Evolutionary conservation across 1,140 invertebrate genomes (phyloP).

Genomic region (Schlechtendalia chinensis): DNA sequence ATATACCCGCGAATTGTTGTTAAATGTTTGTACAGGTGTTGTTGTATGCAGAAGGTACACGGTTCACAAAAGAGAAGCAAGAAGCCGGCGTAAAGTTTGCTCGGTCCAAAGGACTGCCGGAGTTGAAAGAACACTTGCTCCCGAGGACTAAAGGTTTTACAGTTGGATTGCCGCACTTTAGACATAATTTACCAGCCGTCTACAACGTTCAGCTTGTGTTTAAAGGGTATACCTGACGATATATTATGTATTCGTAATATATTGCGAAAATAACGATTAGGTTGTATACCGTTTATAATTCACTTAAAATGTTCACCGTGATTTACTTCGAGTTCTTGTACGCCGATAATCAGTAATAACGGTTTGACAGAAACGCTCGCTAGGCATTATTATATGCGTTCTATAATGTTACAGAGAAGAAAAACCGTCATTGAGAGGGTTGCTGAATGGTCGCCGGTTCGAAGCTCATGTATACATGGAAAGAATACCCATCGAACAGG

Average conservation of each 20-base stretch:
- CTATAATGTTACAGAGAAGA: conserved; percentile 55
- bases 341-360: no score
- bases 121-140: conserved; percentile 84
- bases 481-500: conserved; percentile 74
- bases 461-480: conserved; percentile 76
- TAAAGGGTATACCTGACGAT: conserved; percentile 59
- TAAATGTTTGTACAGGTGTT: conserved; percentile 66
- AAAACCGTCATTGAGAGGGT: conserved; percentile 75
- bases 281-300: no score
- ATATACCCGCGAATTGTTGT: conserved; percentile 16
- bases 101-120: conserved; percentile 76
- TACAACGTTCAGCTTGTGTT: conserved; percentile 84
- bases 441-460: conserved; percentile 75
- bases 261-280: no score
- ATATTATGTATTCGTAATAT: no score
- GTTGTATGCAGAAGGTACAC: conserved; percentile 91
- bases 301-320: no score
- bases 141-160: conserved; percentile 92
- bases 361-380: no score
- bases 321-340: no score
- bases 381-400: no score
- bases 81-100: conserved; percentile 85
- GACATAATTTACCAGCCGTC: conserved; percentile 75
- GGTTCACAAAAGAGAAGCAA: conserved; percentile 86
- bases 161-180: conserved; percentile 70